Evolutionary conservation across 64 coral and sea anemone genomes (phyloP), one percentile per base, ranked within the genome.

Genomic region (Pocillopora verrucosa): DNA sequence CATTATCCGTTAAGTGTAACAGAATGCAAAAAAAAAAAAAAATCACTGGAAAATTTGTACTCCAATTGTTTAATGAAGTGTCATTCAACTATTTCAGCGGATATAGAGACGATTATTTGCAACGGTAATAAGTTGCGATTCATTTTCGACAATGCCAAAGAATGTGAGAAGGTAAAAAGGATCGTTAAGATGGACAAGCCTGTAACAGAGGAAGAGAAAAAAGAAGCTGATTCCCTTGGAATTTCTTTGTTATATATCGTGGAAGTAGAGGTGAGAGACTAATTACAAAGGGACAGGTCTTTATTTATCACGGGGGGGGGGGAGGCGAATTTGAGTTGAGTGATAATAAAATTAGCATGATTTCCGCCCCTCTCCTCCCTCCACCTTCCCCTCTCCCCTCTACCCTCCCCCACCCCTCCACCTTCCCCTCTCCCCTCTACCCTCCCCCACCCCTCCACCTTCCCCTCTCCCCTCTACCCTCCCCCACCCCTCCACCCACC

Each of bases 41-140:
- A 70, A 62, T 17, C 30, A 59, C 9, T 56, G 6, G n/a, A 56
- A 19, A 10, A 34, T 15, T 19, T 13, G 5, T 22, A 72, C 34
- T 35, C 16, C 69, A 37, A 72, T 26, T 3, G 17, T 10, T 58
- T 17, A 10, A 34, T 25, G 15, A 60, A 17, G 37, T 87, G 60
- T 88, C 0, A 34, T 19, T 58, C 87, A 61, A 10, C 34, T n/a
- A 57, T 75, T 89, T 62, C 58, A 98, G 96, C 80, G 25, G 82
- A 92, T 30, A 87, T 98, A 11, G 57, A 79, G 65, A 98, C 92
- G 36, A 86, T 94, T 16, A 19, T 98, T 10, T 98, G 96, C 19
- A 86, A 98, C 60, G 92, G 26, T 37, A 92, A 77, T 9, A 98
- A 98, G 82, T 80, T 98, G 1, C 61, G 84, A 25, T 87, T 94